Evolutionary conservation across 1,140 invertebrate species (phyloP), one percentile per base, ranked within the genome.

Genomic region (Drosophila baimaii): DNA sequence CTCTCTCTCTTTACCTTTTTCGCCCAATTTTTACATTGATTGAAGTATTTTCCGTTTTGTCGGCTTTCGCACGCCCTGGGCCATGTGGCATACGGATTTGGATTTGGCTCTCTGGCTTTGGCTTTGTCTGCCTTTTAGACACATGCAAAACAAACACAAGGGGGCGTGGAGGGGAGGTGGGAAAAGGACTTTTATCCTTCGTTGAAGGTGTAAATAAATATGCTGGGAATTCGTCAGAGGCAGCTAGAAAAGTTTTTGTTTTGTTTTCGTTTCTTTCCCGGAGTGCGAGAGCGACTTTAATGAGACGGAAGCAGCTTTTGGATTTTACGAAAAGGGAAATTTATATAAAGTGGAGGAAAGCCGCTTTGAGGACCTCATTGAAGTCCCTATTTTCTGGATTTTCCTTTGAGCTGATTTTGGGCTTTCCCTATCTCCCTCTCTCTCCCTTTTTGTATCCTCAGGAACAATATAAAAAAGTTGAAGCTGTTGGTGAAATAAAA

Each of bases 31-130:
- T 89, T 89, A 90, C 77, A 90, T 79, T 89, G 84, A 89, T 89
- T 89, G 84, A 88, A 84, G 84, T 90, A 89, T 90, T 89, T 89
- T 75, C 77, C 81, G 77, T 79, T 88, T 74, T 77, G 68, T 58
- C 65, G 84, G 73, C 66, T 88, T 70, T 88, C 84, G 79, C 73
- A 81, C 80, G 79, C 80, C 80, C 65, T 39, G 77, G 76, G 84
- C 84, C 84, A 88, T 88, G 84, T 88, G 84, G 84, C 77, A 79
- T 84, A 29, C 64, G 65, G 80, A 72, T 71, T 83, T 70, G 57
- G 80, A 72, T 76, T 83, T 65, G 61, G 79, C 55, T 68, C 51
- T 83, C 75, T 81, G 69, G 69, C 79, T 82, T 75, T 72, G 49
- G 79, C 63, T 77, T 81, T 72, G 57, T 84, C 79, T 86, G 73